Evolutionary conservation across 2,888 invertebrate genomes (phyloP), one percentile per base, ranked within the genome.

Genomic region (Hyles lineata): DNA sequence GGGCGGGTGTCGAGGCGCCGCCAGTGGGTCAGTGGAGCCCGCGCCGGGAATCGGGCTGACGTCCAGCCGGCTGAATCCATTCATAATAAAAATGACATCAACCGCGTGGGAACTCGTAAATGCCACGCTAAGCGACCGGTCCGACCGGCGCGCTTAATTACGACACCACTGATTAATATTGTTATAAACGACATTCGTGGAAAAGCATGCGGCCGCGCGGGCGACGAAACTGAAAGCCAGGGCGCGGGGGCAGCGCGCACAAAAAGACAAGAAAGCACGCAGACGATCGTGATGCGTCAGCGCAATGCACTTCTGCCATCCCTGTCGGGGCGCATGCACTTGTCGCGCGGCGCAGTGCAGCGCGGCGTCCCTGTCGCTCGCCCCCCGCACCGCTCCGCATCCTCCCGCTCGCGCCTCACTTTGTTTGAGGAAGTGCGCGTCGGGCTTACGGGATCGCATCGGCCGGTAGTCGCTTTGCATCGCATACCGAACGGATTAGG

Each of bases 71-170:
- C 89, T 85, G 84, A 85, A 88, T 82, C 86, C 89, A 87, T 88
- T 90, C 89, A 91, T 91, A 91, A 92, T 92, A 90, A 91, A 92
- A 91, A 91, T 90, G 92, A 93, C 92, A 92, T 93, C 91, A 93
- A 92, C 90, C 87, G 90, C 93, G 93, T 93, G 93, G 92, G 93
- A 94, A 93, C 90, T 85, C 81, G 85, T 87, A 89, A 92, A 91
- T 90, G 89, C 87, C 90, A 88, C 88, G 85, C 88, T 77, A 85
- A 86, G 80, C 85, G 89, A 92, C 91, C 91, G 89, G 90, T 91
- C 87, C 74, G 85, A 89, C 89, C 87, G 88, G 89, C 89, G 83
- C 84, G 90, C 92, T 92, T 92, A 91, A 92, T 92, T 90, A 89
- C 86, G 80, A 80, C 80, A 81, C 81, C 82, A 81, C 82, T 87